phyloP scores from a whole-genome alignment of 2,113 vertebrate species.

The Leucoraja erinaceus region DNA sequence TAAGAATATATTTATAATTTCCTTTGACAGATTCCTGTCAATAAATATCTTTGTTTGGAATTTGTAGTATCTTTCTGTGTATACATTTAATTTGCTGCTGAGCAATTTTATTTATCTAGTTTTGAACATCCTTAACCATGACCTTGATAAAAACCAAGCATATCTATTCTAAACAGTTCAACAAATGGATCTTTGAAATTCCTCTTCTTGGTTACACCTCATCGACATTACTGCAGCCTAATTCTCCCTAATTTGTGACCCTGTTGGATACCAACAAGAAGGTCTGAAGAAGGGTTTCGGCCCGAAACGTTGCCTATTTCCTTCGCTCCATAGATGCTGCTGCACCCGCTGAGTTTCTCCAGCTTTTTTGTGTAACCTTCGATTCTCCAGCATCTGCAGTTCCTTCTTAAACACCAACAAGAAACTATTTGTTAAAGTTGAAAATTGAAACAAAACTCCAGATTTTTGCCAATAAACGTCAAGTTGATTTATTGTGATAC shows the following conservation, averaged over 20 bases:
- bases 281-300: no score
- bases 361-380: no score
- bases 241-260: not conserved
- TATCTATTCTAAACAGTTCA: not conserved
- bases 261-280: not conserved
- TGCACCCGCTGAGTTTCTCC: no score
- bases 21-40: not conserved
- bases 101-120: not conserved
- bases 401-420: no score
- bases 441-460: not conserved
- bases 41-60: not conserved
- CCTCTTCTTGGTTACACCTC: not conserved
- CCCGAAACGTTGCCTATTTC: no score
- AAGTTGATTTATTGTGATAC: not conserved
- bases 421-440: not conserved
- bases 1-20: not conserved
- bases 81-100: not conserved
- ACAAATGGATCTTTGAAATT: not conserved
- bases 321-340: no score
- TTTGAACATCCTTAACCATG: not conserved
- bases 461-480: not conserved
- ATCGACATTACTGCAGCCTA: not conserved
- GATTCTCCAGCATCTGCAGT: no score
- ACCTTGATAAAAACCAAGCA: not conserved
- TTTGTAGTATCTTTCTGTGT: not conserved